Conservation (phyloP, 2,888 invertebrate genomes). For the Drosophila phalerata region DNA sequence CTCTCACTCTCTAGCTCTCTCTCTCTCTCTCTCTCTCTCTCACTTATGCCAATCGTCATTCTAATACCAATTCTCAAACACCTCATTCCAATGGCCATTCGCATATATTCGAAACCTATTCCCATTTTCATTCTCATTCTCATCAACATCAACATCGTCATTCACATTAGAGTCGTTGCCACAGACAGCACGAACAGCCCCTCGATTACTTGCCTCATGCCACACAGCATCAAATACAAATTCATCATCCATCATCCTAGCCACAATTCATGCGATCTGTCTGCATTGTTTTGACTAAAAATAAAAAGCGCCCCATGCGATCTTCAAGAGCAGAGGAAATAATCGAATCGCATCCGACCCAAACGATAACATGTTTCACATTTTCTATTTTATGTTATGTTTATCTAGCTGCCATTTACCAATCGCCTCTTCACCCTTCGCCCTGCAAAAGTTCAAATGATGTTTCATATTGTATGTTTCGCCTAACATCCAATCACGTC, state of each 20-base stretch:
- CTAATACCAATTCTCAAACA: too few relatives aligned
- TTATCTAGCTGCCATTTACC: constrained; percentile 44
- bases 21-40: not conserved
- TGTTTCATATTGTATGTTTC: constrained; percentile 19
- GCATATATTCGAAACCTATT: not conserved
- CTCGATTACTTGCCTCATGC: constrained; percentile 4
- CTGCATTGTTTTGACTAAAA: constrained; percentile 76
- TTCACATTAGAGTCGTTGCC: constrained; percentile 10
- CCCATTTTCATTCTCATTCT: too few relatives aligned
- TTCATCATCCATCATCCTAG: constrained; percentile 61
- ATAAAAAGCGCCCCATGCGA: constrained; percentile 60
- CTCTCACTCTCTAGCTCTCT: not conserved
- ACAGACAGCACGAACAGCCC: constrained; percentile 28
- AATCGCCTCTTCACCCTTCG: constrained; percentile 2
- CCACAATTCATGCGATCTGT: constrained; percentile 75
- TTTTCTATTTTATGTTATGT: constrained; percentile 33
- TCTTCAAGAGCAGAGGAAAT: constrained; percentile 39
- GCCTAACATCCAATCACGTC: constrained; percentile 59
- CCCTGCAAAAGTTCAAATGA: not conserved
- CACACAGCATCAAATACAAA: constrained; percentile 15
- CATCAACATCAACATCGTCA: constrained; percentile 10
- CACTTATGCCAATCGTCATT: constrained; percentile 2
- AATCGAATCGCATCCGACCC: constrained; percentile 38
- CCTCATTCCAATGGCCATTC: constrained; percentile 19
- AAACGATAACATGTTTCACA: constrained; percentile 35